A percentile compares a stretch with the other conserved stretches of the same genome.
phyloP scores from a whole-genome alignment of 2,797 vertebrate genomes.

The Leptoclinus maculatus region DNA sequence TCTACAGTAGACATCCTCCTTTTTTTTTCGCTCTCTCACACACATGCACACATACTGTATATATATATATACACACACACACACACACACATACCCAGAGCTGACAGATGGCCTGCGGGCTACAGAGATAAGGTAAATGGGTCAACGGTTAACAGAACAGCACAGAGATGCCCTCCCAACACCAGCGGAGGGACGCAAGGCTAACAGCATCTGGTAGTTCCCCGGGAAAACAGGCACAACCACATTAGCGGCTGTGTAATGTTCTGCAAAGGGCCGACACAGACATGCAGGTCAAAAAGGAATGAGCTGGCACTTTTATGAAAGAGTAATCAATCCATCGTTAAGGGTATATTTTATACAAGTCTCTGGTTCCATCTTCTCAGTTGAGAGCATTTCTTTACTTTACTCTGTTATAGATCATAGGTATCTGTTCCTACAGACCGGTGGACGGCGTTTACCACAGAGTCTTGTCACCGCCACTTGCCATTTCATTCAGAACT shows the following conservation, averaged over 20 bases:
- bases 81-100: neutral
- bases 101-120: conserved; percentile 54
- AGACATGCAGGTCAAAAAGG: conserved; percentile 8
- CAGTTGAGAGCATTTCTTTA: too few relatives aligned
- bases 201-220: conserved; percentile 3
- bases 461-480: too few relatives aligned
- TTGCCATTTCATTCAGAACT: too few relatives aligned
- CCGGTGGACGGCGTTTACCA: too few relatives aligned
- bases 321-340: neutral
- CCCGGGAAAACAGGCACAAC: neutral
- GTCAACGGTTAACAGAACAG: conserved; percentile 47
- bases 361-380: too few relatives aligned
- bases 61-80: neutral
- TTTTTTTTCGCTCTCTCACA: neutral
- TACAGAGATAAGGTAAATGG: conserved; percentile 47
- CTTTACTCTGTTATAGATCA: too few relatives aligned
- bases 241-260: conserved; percentile 22
- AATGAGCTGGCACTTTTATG: conserved; percentile 7
- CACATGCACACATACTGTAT: neutral
- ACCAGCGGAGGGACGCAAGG: neutral
- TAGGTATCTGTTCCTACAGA: too few relatives aligned
- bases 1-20: neutral
- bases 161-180: conserved; percentile 20
- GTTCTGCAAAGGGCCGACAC: neutral
- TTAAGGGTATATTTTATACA: too few relatives aligned